phyloP scores from a whole-genome alignment of 2,113 vertebrate species.

The Percopsis transmontana region DNA sequence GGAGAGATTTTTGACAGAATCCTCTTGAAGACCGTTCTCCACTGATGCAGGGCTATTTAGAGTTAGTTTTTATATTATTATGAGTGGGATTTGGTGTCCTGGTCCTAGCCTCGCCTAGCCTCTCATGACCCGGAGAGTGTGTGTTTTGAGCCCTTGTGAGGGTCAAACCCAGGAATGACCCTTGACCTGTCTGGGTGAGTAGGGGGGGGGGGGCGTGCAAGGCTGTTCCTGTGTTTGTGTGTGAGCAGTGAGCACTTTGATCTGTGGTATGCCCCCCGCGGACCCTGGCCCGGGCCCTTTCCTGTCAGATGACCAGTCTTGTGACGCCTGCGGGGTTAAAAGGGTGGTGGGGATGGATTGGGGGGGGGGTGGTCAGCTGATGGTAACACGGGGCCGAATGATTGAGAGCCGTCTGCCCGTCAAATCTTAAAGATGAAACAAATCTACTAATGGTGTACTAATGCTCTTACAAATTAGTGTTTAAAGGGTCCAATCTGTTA shows the following conservation, averaged over 20 bases:
- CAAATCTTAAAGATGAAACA: no score
- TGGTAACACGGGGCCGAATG: no score
- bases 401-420: no score
- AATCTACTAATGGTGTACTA: no score
- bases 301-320: slow-evolving; percentile 10
- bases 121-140: no score
- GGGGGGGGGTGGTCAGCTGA: not conserved
- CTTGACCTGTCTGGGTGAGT: slow-evolving; percentile 18
- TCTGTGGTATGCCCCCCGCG: slow-evolving; percentile 4
- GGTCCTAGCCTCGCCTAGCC: no score
- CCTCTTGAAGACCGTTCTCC: slow-evolving; percentile 29
- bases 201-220: not conserved
- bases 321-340: not conserved
- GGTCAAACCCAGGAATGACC: no score
- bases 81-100: not conserved
- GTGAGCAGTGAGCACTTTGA: not conserved
- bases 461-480: no score
- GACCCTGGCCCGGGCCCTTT: slow-evolving; percentile 36
- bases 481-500: no score
- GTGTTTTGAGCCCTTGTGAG: no score
- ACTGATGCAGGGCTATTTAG: slow-evolving; percentile 5
- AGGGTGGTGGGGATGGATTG: not conserved
- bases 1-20: slow-evolving; percentile 47
- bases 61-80: not conserved
- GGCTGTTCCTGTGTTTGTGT: not conserved